Evolutionary conservation across 1,140 invertebrate genomes (phyloP), one percentile per base, ranked within the genome.

Genomic region (Magallana ariakensis): DNA sequence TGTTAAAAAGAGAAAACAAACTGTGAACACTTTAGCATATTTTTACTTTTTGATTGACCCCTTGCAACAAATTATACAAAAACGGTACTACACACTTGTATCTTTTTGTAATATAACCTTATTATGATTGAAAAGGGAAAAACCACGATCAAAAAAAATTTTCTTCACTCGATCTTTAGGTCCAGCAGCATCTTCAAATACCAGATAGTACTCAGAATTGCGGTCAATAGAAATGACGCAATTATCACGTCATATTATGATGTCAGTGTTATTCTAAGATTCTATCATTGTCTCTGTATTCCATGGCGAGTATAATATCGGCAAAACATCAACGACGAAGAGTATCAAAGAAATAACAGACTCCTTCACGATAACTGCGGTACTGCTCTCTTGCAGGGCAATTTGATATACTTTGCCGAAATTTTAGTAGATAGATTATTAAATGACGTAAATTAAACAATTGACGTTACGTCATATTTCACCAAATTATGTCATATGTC

Each of bases 131-230:
- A 26, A 19, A 15, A 15, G n/a, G 10, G n/a, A 55, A 13, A 80
- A 55, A 16, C 70, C 10, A 87, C 57, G 5, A 22, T 55, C 1
- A 19, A 19, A 46, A 86, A 70, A 46, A 11, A 57, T 58, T 80
- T 90, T 92, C 92, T 91, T 91, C 33, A 53, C 80, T 19, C 19
- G 81, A 85, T 13, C 70, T 86, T 13, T 70, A 46, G 75, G 26
- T 83, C 11, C 60, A 58, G 8, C 19, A 62, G 11, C 53, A 66
- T 92, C 92, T 66, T 90, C 86, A 13, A 89, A 80, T 92, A 92
- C 91, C 91, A 92, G 1, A 89, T 85, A 15, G 92, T 13, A 62
- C 91, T 90, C 6, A 90, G 83, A n/a, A 85, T 81, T 80, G 87
- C 91, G 16, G 89, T 89, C 16, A 91, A 84, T 66, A 92, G 19